Percentiles rank a stretch among this genome's conserved stretches.
These are phyloP conservation scores for Triplophysa bombifrons DNA, from an alignment of 2,797 vertebrate genomes.

Conservation along the genomic window DNA sequence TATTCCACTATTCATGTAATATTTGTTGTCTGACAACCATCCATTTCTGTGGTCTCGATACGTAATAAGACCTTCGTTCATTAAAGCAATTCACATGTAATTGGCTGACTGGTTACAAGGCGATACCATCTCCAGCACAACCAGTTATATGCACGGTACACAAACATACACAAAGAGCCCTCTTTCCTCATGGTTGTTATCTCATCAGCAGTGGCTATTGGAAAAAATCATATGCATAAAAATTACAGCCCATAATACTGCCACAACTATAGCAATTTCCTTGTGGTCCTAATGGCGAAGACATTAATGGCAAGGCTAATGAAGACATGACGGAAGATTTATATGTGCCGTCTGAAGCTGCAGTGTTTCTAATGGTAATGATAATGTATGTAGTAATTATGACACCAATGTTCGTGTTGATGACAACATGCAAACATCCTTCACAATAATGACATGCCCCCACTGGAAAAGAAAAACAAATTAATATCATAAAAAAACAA, in stretches of 20 bases:
- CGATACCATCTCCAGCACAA: background rate
- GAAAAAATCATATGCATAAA: conserved; percentile 60
- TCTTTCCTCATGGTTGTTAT: conserved; percentile 58
- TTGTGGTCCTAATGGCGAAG: conserved; percentile 35
- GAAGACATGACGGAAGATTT: conserved; percentile 12
- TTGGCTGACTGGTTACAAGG: background rate
- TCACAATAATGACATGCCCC: conserved; percentile 12
- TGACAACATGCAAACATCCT: background rate
- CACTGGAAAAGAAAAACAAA: conserved; percentile 12
- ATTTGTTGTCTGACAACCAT: no score
- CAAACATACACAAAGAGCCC: conserved; percentile 2
- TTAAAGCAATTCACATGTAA: no score
- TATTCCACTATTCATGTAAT: no score
- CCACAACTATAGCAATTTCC: background rate
- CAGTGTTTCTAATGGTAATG: conserved; percentile 28
- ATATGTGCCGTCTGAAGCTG: conserved; percentile 12
- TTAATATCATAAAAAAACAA: conserved; percentile 2
- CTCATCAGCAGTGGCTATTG: conserved; percentile 54
- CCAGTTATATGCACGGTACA: background rate
- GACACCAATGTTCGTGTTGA: conserved; percentile 9
- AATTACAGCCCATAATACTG: conserved; percentile 63
- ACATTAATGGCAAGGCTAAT: conserved; percentile 59
- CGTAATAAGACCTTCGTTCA: no score
- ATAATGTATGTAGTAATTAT: conserved; percentile 41
- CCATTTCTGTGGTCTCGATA: no score